Evolutionary conservation across 2,797 vertebrate genomes (phyloP).

Genomic region (Coregonus ussuriensis): DNA sequence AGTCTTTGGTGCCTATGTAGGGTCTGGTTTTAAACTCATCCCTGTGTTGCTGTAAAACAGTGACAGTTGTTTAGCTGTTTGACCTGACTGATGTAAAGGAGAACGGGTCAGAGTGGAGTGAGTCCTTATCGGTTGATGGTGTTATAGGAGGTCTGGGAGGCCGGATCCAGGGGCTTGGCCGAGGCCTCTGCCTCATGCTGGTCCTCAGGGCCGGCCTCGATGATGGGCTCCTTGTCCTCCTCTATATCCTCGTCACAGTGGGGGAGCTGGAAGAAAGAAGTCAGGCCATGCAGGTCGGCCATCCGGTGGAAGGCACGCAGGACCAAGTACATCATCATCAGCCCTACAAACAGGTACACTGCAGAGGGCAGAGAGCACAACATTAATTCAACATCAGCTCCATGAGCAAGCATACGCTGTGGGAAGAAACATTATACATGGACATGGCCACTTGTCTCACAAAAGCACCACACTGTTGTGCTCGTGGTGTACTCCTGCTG

Average conservation of each 20-base stretch:
- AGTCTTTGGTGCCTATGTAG: not conserved
- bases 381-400: not conserved
- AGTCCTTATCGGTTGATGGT: slow-evolving; percentile 61
- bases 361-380: slow-evolving; percentile 6
- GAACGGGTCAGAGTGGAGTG: not conserved
- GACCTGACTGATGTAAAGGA: not conserved
- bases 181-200: slow-evolving; percentile 13
- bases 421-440: not conserved
- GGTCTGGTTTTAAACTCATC: not conserved
- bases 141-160: slow-evolving; percentile 71
- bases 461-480: slow-evolving; percentile 6
- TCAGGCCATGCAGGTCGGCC: slow-evolving; percentile 82
- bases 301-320: slow-evolving; percentile 84
- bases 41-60: not conserved
- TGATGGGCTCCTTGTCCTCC: slow-evolving; percentile 70
- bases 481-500: not conserved
- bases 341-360: slow-evolving; percentile 82
- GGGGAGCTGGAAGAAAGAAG: slow-evolving; percentile 72
- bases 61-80: not conserved
- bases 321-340: slow-evolving; percentile 83
- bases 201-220: slow-evolving; percentile 20
- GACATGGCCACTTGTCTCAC: not conserved
- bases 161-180: slow-evolving; percentile 60
- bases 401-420: not conserved
- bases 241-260: slow-evolving; percentile 70